These are phyloP conservation scores for Monochamus saltuarius DNA, from an alignment of 1,140 invertebrate species.

Conservation along the genomic window DNA sequence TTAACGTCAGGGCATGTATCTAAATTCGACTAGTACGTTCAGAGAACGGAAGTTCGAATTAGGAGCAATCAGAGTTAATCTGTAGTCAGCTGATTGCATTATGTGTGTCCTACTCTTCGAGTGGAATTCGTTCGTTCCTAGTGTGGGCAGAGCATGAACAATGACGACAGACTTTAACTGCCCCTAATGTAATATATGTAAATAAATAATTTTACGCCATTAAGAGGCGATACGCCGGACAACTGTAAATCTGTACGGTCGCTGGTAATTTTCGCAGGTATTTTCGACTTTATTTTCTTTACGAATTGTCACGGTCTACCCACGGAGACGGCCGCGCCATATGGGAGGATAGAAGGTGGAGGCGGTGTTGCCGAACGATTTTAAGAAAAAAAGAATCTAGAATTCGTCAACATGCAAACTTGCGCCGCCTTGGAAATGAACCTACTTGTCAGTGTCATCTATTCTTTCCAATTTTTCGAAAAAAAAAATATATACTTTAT, in stretches of 20 bases:
- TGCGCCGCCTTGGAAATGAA: too few species aligned
- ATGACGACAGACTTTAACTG: slow-evolving; percentile 1
- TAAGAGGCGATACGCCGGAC: background rate
- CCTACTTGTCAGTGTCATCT: too few species aligned
- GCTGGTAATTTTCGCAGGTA: background rate
- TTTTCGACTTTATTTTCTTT: background rate
- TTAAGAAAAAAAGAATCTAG: too few species aligned
- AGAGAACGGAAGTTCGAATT: slow-evolving; percentile 41
- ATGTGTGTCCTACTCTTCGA: slow-evolving; percentile 25
- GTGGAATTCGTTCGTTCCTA: slow-evolving; percentile 12
- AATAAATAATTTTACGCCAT: background rate
- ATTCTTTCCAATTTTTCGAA: too few species aligned
- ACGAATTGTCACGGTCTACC: background rate
- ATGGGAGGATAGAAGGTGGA: too few species aligned
- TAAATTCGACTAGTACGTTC: slow-evolving; percentile 1
- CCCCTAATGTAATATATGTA: background rate
- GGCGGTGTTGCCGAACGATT: too few species aligned
- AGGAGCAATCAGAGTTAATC: slow-evolving; percentile 46
- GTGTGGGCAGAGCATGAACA: slow-evolving; percentile 6
- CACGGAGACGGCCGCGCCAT: too few species aligned
- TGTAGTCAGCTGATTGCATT: slow-evolving; percentile 46
- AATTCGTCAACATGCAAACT: too few species aligned
- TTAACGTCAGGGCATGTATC: slow-evolving; percentile 6
- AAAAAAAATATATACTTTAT: too few species aligned
- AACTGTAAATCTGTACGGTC: background rate